Evolutionary conservation across 1,140 invertebrate species (phyloP).

Genomic region (Meloidogyne chitwoodi): DNA sequence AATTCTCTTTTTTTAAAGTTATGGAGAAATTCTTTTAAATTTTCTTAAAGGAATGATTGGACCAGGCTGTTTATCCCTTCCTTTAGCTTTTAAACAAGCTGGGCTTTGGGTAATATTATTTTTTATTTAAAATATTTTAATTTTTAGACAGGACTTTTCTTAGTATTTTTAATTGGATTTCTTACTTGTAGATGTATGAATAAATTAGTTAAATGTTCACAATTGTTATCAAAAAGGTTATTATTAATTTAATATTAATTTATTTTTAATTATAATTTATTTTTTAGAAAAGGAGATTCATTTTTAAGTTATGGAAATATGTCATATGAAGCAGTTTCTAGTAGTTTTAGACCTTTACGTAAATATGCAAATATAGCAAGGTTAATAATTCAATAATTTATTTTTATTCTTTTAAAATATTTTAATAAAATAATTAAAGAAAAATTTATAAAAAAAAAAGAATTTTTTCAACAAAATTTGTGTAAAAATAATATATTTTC

Average conservation of each 20-base stretch:
- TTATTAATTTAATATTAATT: background rate
- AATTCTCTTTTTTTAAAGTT: background rate
- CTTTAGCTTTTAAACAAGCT: constrained; percentile 54
- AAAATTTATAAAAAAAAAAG: too few species aligned
- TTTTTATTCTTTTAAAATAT: too few species aligned
- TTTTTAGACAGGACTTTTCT: constrained; percentile 36
- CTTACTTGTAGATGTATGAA: constrained; percentile 50
- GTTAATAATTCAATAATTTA: constrained; percentile 20
- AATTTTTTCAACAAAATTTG: too few species aligned
- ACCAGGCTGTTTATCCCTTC: constrained; percentile 51
- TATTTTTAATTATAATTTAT: background rate
- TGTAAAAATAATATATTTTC: too few species aligned
- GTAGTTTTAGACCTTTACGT: constrained; percentile 34
- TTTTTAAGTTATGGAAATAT: constrained; percentile 50
- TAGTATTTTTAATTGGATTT: constrained; percentile 51
- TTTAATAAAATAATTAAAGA: too few species aligned
- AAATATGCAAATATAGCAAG: constrained; percentile 25
- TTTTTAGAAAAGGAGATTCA: constrained; percentile 36
- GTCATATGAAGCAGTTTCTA: constrained; percentile 43
- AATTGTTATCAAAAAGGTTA: constrained; percentile 40
- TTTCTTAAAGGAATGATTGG: constrained; percentile 49
- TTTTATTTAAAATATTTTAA: background rate
- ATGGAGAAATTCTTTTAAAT: constrained; percentile 4
- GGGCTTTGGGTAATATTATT: constrained; percentile 35
- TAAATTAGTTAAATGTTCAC: constrained; percentile 52